Evolutionary conservation across 2,888 invertebrate species (phyloP), one percentile per base, ranked within the genome.

Genomic region (Hypercompe scribonia): DNA sequence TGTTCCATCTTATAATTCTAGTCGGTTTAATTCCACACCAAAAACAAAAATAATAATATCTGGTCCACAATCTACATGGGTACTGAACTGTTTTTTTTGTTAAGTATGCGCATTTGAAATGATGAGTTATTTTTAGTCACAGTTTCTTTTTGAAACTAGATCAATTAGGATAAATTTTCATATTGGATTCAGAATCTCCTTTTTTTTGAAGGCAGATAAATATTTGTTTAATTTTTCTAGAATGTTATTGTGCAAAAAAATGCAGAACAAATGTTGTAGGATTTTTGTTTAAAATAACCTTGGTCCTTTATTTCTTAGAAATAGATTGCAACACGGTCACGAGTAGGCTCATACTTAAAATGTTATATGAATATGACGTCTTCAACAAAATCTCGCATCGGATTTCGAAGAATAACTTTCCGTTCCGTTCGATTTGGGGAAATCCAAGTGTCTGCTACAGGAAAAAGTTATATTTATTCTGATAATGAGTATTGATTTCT

Each of bases 331-430:
- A 71, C 65, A 68, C 24, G 68, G 21, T 70, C 36, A 66, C 71
- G 73, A 65, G 81, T 81, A 78, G 77, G 78, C 75, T 33, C 7
- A 64, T 68, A 50, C 76, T 69, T 80, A 74, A 61, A 77, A 70
- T 71, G 76, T 72, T 76, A 73, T 66, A 72, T 73, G 76, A 81
- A 82, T 31, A 61, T 82, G 88, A 87, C 82, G 89, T 87, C 90
- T 88, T 90, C 88, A 88, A 89, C 87, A 90, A 89, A 90, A 87
- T 90, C 90, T 90, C 89, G 86, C 83, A 80, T 86, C 83, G 82
- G 82, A 86, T 94, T n/a, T 93, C 95, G 90, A 88, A 88, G 95
- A 95, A 95, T 81, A 79, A 89, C 92, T 93, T 94, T 94, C 93
- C 84, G 90, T 89, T 90, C 72, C 84, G 86, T 78, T 79, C 75